Evolutionary conservation across 2,888 invertebrate genomes (phyloP), one percentile per base, ranked within the genome.

Genomic region (Andrena flavipes): DNA sequence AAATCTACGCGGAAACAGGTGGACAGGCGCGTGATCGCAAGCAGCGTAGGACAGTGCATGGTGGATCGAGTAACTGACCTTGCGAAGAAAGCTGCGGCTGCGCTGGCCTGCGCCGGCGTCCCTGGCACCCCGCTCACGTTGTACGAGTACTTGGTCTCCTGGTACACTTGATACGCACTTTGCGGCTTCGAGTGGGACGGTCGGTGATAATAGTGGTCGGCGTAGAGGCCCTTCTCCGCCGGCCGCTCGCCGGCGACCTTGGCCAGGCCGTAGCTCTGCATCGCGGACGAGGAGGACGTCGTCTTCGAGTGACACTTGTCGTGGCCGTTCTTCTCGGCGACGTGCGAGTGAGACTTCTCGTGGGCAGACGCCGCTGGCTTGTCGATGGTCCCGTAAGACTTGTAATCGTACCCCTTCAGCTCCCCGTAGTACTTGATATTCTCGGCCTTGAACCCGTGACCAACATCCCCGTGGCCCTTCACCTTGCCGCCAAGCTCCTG

Each of bases 41-140:
- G 49, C 48, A 70, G 64, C 48, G 29, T n/a, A 64, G 30, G 63
- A 75, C 42, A 73, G 29, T 56, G 70, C 67, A 75, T 42, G 70
- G 29, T 60, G 70, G 79, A 77, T 84, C 67, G 82, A 82, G 76
- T 84, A 72, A 92, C 94, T 94, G 91, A 95, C 95, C 95, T 95
- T 91, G 95, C 95, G 91, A 95, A 95, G 94, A 95, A 95, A 82
- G 95, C 95, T 77, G 95, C 95, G 63, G 95, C 95, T 69, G 95
- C 95, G 74, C 95, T 95, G 63, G 95, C 95, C 89, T 95, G 95
- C 65, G 95, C 95, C 75, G 94, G 93, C 89, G 94, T 94, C 76
- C 95, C 95, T 23, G 94, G 95, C 81, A 95, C 91, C 48, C 95
- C 95, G 90, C 94, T 95, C 72, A 95, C 95, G 87, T 95, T 94